Base-by-base conservation (phyloP, 2,113 vertebrate genomes). In the Willisornis vidua region DNA sequence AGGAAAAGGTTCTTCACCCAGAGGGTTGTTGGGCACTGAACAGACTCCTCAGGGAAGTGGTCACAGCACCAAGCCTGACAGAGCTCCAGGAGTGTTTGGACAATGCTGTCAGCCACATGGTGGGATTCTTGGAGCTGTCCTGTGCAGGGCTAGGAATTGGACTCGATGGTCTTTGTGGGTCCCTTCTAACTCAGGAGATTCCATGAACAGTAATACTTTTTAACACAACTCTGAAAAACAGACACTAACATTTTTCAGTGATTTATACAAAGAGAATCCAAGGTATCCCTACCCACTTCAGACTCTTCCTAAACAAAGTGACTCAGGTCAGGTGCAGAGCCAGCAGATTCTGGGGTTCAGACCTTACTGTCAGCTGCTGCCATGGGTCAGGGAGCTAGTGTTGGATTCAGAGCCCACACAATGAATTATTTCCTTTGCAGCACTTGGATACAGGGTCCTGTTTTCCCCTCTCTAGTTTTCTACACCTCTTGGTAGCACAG, bases 201-300 rank as follows among this genome's bases (percentile, higher is more conserved):
- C 29, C 46, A 9, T 46, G 29, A 51, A 73, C 49, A 61, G 25
- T 55, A 55, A 55, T 25, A 43, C 19, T 55, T 67, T 25, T 3
- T 74, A 51, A 68, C 10, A 33, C 25, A 25, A 2, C 15, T 29
- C 24, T 0, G 0, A 23, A 52, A 43, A 58, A 45, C 14, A 9
- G 37, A 26, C 37, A 31, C 9, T 45, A 35, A 37, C 5, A 4
- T n/a, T 48, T 81, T 46, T 31, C 29, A 49, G 19, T 10, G 15
- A 12, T 33, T 61, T 18, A 1, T 4, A 3, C 2, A 0, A 0
- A 7, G 5, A 22, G 6, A 1, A 1, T 33, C 4, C 26, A 2
- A 41, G 51, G 25, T 8, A 6, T 35, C 51, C 23, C 61, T 13
- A 0, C 13, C 19, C 31, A 0, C 54, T 25, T 17, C 33, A 19